Evolutionary conservation across 2,797 vertebrate genomes (phyloP).

Genomic region (Chaunax sp.): DNA sequence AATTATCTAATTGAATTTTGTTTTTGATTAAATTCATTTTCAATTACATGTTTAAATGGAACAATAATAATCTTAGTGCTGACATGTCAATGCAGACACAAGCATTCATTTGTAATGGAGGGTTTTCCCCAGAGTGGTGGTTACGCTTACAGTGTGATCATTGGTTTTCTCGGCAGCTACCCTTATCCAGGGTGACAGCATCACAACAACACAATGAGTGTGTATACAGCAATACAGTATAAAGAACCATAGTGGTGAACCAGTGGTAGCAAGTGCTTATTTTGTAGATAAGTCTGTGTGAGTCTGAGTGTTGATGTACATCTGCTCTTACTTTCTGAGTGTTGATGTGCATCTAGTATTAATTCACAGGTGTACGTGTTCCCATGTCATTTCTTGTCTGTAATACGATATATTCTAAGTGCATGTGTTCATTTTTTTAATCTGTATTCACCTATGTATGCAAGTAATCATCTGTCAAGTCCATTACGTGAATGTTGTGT

Average conservation of each 20-base stretch:
- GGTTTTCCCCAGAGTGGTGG: constrained; percentile 45
- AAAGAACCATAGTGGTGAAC: constrained; percentile 63
- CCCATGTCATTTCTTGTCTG: constrained; percentile 29
- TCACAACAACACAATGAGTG: constrained; percentile 63
- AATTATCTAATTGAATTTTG: not conserved
- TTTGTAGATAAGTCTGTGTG: constrained; percentile 56
- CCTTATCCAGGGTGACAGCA: constrained; percentile 72
- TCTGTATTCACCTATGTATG: constrained; percentile 44
- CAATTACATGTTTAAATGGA: constrained; percentile 16
- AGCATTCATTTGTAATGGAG: constrained; percentile 38
- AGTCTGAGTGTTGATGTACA: constrained; percentile 52
- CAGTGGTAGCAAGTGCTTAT: constrained; percentile 63
- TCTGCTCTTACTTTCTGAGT: constrained; percentile 34
- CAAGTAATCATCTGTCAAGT: constrained; percentile 30
- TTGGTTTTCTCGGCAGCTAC: constrained; percentile 75
- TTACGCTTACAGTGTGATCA: constrained; percentile 62
- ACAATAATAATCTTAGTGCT: constrained; percentile 24
- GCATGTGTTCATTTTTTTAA: constrained; percentile 49
- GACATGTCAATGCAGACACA: constrained; percentile 35
- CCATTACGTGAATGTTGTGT: constrained; percentile 41
- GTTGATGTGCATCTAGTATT: constrained; percentile 49
- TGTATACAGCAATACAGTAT: constrained; percentile 61
- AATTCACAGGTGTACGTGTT: constrained; percentile 39
- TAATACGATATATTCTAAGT: constrained; percentile 15
- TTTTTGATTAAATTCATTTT: not conserved